These are phyloP conservation scores for Dendroctonus ponderosae DNA, from an alignment of 1,140 invertebrate species.

Conservation along the genomic window DNA sequence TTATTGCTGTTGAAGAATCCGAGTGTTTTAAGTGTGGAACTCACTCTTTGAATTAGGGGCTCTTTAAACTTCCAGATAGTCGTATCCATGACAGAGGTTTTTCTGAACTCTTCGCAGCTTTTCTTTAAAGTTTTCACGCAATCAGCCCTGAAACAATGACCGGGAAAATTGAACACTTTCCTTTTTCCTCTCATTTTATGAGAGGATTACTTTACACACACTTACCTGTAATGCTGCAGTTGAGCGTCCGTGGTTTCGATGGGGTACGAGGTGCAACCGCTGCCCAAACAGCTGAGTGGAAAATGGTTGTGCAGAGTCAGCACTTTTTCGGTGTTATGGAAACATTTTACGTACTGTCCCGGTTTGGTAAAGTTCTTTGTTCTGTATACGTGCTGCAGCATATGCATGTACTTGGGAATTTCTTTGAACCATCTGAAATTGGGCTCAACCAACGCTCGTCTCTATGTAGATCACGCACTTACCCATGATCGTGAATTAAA, in stretches of 20 bases:
- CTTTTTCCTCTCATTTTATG: too few relatives aligned
- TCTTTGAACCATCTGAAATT: slow-evolving; percentile 32
- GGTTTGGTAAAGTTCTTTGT: slow-evolving; percentile 90
- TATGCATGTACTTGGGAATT: slow-evolving; percentile 83
- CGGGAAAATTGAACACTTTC: too few relatives aligned
- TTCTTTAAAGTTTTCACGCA: slow-evolving; percentile 89
- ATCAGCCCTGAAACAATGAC: slow-evolving; percentile 65
- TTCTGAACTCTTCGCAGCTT: slow-evolving; percentile 76
- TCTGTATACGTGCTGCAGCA: slow-evolving; percentile 90
- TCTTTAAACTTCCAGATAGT: slow-evolving; percentile 87
- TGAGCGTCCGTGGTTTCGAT: slow-evolving; percentile 82
- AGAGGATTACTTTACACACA: too few relatives aligned
- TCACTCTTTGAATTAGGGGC: slow-evolving; percentile 67
- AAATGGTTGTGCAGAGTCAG: slow-evolving; percentile 92
- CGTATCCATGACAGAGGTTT: slow-evolving; percentile 79
- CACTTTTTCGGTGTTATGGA: slow-evolving; percentile 87
- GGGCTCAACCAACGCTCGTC: neutral
- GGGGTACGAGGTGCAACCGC: slow-evolving; percentile 81
- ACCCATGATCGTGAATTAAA: slow-evolving; percentile 73
- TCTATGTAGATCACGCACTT: slow-evolving; percentile 4
- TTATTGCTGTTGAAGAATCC: slow-evolving; percentile 64
- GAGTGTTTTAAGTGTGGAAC: slow-evolving; percentile 66
- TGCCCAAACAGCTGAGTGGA: slow-evolving; percentile 82
- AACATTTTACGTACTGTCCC: slow-evolving; percentile 91
- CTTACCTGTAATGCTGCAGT: slow-evolving; percentile 78